These are phyloP conservation scores for Fulmarus glacialis DNA, from an alignment of 2,113 vertebrate genomes.

Conservation along the genomic window DNA sequence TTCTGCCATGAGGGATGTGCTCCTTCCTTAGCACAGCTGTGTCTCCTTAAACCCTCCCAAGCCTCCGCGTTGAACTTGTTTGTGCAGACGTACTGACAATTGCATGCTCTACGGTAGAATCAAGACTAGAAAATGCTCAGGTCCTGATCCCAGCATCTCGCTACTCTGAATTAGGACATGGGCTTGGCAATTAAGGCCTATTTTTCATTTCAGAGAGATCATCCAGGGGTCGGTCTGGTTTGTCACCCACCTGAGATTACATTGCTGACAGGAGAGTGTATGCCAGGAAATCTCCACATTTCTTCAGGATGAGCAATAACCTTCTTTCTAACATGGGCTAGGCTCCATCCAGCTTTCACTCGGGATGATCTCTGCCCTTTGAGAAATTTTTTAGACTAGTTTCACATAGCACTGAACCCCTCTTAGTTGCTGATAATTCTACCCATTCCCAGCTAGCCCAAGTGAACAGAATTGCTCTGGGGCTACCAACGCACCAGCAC, in stretches of 20 bases:
- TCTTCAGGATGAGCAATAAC: conserved; percentile 10
- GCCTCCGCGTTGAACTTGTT: accelerated
- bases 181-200: not conserved
- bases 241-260: not conserved
- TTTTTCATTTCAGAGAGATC: not conserved
- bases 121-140: not conserved
- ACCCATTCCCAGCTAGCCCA: not conserved
- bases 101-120: accelerated
- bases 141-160: not conserved
- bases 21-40: not conserved
- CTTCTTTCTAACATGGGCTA: not conserved
- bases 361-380: not conserved
- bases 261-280: not conserved
- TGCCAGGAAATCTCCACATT: conserved; percentile 6
- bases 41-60: not conserved
- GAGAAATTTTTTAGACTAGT: not conserved
- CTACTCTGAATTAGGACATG: not conserved
- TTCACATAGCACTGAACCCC: not conserved
- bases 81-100: accelerated
- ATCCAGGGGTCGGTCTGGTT: not conserved
- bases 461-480: accelerated
- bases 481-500: accelerated
- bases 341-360: not conserved
- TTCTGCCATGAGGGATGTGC: not conserved
- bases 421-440: not conserved